Conservation (phyloP, 2,888 invertebrate genomes). For the Cactoblastis cactorum region DNA sequence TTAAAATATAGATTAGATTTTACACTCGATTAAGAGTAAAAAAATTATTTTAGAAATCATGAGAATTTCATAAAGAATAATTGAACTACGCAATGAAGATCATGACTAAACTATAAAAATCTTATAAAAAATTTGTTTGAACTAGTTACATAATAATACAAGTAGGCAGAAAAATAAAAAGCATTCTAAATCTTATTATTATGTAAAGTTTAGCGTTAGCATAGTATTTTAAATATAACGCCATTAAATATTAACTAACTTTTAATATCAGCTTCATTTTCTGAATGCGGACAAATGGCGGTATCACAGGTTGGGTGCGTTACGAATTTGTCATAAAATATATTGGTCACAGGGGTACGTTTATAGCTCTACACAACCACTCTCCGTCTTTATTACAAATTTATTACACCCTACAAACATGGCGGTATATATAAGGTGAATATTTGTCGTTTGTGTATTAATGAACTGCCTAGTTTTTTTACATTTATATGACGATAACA, state of each 20-base stretch:
- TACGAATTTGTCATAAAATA: constrained; percentile 43
- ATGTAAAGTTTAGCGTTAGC: no score
- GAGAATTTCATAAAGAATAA: no score
- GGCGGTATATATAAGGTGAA: constrained; percentile 46
- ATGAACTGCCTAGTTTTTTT: constrained; percentile 41
- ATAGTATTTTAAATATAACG: no score
- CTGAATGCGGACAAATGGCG: constrained; percentile 25
- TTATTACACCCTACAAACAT: constrained; percentile 50
- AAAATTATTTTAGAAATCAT: no score
- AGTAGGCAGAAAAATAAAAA: no score
- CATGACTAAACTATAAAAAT: no score
- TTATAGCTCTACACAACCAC: constrained; percentile 40
- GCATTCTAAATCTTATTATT: no score
- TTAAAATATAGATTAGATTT: neutral
- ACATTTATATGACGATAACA: constrained; percentile 23
- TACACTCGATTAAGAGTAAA: no score
- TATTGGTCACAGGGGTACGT: constrained; percentile 38
- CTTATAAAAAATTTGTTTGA: no score
- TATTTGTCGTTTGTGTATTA: constrained; percentile 59
- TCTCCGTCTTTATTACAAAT: constrained; percentile 56
- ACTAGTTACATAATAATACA: no score
- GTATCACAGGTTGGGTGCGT: constrained; percentile 39
- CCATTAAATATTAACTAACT: no score
- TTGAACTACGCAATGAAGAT: no score
- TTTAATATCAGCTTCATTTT: neutral